phyloP scores from a whole-genome alignment of 2,113 vertebrate species.

The Calyptommatus sinebrachiatus region DNA sequence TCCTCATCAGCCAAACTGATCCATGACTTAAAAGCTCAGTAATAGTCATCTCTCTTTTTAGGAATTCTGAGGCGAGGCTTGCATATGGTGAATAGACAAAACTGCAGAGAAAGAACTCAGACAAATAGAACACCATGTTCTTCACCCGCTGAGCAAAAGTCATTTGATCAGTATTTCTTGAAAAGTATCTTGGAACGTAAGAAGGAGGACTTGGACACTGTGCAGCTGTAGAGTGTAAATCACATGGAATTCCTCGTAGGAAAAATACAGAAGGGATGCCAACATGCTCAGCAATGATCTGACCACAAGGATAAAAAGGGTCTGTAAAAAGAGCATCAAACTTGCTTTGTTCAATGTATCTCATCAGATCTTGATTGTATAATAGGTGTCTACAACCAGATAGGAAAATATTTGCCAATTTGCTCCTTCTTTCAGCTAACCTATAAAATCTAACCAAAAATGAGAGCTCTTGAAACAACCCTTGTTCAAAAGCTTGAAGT shows the following conservation, averaged over 20 bases:
- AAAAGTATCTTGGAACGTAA: constrained; percentile 66
- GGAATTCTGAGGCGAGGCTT: constrained; percentile 67
- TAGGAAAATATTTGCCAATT: constrained; percentile 34
- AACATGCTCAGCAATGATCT: constrained; percentile 76
- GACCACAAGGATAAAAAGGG: constrained; percentile 81
- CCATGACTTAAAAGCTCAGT: constrained; percentile 67
- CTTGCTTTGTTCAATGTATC: constrained; percentile 51
- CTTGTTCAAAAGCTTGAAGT: rapidly evolving
- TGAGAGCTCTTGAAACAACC: constrained; percentile 23
- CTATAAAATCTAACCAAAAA: constrained; percentile 60
- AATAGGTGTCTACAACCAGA: constrained; percentile 71
- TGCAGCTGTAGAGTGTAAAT: constrained; percentile 69
- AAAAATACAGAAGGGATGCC: constrained; percentile 76
- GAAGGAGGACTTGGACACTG: constrained; percentile 79
- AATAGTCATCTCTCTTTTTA: constrained; percentile 67
- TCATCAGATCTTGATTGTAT: constrained; percentile 71
- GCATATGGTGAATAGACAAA: constrained; percentile 63
- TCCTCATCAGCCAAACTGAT: constrained; percentile 82
- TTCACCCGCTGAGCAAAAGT: constrained; percentile 77
- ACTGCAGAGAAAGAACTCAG: constrained; percentile 66
- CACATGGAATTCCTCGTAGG: constrained; percentile 73
- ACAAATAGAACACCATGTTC: constrained; percentile 59
- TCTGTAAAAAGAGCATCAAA: constrained; percentile 82
- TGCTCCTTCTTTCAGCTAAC: constrained; percentile 9
- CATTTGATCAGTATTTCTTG: constrained; percentile 68